phyloP scores from a whole-genome alignment of 2,797 vertebrate genomes.

The Coreius guichenoti region DNA sequence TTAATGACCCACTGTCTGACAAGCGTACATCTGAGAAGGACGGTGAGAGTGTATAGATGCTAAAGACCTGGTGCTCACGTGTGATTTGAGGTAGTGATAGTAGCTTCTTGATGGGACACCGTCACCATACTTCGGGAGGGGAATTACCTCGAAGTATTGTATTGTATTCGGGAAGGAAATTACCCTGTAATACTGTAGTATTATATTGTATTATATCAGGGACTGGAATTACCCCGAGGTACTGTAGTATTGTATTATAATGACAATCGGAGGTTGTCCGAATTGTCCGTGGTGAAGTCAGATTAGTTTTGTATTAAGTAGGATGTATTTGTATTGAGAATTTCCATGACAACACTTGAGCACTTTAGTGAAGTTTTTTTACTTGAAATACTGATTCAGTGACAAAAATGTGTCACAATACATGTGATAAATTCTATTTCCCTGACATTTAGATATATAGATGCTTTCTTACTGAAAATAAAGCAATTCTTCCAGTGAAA shows the following conservation, averaged over 20 bases:
- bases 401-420: background rate
- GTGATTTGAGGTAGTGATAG: background rate
- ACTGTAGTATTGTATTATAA: background rate
- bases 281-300: background rate
- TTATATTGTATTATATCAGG: background rate
- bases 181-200: background rate
- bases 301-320: no score
- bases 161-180: background rate
- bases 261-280: background rate
- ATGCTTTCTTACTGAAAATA: background rate
- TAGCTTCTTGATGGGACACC: background rate
- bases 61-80: no score
- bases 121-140: background rate
- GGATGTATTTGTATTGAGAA: background rate
- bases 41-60: no score
- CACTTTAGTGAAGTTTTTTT: background rate
- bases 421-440: no score
- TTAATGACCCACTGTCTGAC: no score
- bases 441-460: no score
- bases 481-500: background rate
- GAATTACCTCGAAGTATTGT: background rate
- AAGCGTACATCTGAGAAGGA: no score
- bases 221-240: no score
- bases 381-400: background rate
- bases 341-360: background rate